Evolutionary conservation across 2,797 vertebrate species (phyloP), one percentile per base, ranked within the genome.

Genomic region (Lithobates pipiens): DNA sequence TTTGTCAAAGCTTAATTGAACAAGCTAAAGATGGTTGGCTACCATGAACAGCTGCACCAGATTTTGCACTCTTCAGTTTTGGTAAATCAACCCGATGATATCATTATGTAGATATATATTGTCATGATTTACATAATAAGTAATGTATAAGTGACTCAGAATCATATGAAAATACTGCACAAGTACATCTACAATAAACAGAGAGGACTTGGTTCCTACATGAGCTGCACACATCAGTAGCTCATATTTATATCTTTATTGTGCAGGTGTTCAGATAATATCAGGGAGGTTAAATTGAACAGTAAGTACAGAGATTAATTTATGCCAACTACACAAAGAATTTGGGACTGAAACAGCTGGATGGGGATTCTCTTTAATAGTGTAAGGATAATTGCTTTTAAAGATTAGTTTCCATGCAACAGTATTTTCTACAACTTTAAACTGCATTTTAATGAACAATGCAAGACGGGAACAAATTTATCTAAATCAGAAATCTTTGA

Each of bases 391-490:
- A 81, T 67, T 85, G 78, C 61, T 70, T 85, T 86, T 70, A 69
- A 84, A 34, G 36, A 5, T 86, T 82, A 72, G 79, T 80, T 72
- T 65, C 73, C 34, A 82, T 86, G 79, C 67, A 86, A 77, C 78
- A 76, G 36, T 71, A 73, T 82, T 86, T 86, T 68, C 36, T 63
- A 13, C 46, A 36, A 82, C 15, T 65, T 27, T 65, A 82, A 86
- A 76, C 61, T 69, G 72, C 78, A 80, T 86, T 81, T 86, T 61
- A 86, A 81, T 61, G 34, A 81, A 71, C 65, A 39, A 39, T 39
- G 50, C 63, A 75, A 57, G 71, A 46, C 27, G 36, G 25, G 8
- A 50, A 9, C 36, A 74, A 5, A 74, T 23, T 74, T 74, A 50
- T 50, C 10, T 50, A 1, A 46, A 46, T 74, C 39, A 36, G 18